Evolutionary conservation across 2,113 vertebrate genomes (phyloP), one percentile per base, ranked within the genome.

Genomic region (Misgurnus mizolepis): DNA sequence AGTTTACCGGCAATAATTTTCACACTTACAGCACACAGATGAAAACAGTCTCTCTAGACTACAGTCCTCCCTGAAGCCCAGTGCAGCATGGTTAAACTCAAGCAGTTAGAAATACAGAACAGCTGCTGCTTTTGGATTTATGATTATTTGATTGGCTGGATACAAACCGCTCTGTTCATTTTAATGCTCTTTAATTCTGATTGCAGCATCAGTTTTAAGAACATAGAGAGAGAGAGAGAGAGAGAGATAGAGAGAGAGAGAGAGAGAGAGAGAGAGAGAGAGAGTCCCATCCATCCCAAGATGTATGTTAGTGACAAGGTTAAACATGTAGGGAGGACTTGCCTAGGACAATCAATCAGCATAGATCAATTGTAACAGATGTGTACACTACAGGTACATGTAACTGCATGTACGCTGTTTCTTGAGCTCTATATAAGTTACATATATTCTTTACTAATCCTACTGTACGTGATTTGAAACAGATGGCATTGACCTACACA

Each of bases 161-260:
- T 47, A 55, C 80, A 69, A 8, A 62, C 27, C 65, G 67, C 41
- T 49, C 43, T 72, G 43, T 67, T 68, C 76, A 64, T 79, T 74
- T 72, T 80, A 80, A 84, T 85, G 62, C 82, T 74, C 43, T 76
- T 15, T 81, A 74, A 79, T 67, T 79, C 82, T 72, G 65, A n/a
- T 50, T 50, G 17, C 9, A 66, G 66, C 41, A 55, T 81, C 73
- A 65, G 56, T 68, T 64, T 11, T 17, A 22, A 17, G 27, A 2
- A 14, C 50, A 14, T 10, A 69, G 12, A 72, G 43, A 50, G 49
- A 50, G 50, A 34, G 18, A 45, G 17, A 43, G 7, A n/a, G 17
- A 41, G 40, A 72, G 53, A 41, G 39, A 60, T 39, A 41, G 55
- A 58, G 27, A 34, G 27, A 34, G 27, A 34, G 27, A 34, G 27